A percentile compares a stretch with the other conserved stretches of the same genome.
Conservation (phyloP, 1,140 invertebrate genomes). For the Lepidurus couesii region DNA sequence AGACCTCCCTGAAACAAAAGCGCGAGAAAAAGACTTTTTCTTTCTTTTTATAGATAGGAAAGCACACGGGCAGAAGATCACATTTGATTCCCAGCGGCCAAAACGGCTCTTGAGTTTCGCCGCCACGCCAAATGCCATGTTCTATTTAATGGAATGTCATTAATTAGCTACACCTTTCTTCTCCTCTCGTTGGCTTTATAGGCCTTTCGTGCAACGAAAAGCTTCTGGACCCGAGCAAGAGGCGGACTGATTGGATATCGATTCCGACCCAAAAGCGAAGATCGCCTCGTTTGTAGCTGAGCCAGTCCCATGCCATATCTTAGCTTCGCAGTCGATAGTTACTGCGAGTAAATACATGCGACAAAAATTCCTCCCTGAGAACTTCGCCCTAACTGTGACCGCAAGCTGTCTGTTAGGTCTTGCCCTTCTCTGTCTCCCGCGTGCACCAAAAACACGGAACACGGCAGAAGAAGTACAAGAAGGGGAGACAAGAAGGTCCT, state of each 20-base stretch:
- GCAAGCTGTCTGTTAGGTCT: not conserved
- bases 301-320: not conserved
- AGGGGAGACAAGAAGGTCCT: not conserved
- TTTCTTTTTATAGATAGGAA: not conserved
- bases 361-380: not conserved
- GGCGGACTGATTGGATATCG: conserved; percentile 21
- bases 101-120: not conserved
- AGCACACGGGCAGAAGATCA: not conserved
- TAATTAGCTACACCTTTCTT: conserved; percentile 15
- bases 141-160: not conserved
- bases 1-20: not conserved
- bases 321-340: not conserved
- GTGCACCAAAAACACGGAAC: not conserved
- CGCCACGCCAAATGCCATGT: conserved; percentile 13
- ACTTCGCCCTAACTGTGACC: not conserved
- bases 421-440: not conserved
- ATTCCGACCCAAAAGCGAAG: not conserved
- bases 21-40: not conserved
- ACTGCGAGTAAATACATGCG: not conserved
- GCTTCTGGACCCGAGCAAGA: not conserved
- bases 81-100: not conserved
- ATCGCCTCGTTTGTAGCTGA: not conserved
- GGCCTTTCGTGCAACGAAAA: not conserved
- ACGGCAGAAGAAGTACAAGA: not conserved
- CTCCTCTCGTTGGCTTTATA: not conserved